A percentile compares a stretch with the other conserved stretches of the same genome.
Conservation (phyloP, 2,797 vertebrate genomes). For the Cryptoprocta ferox region DNA sequence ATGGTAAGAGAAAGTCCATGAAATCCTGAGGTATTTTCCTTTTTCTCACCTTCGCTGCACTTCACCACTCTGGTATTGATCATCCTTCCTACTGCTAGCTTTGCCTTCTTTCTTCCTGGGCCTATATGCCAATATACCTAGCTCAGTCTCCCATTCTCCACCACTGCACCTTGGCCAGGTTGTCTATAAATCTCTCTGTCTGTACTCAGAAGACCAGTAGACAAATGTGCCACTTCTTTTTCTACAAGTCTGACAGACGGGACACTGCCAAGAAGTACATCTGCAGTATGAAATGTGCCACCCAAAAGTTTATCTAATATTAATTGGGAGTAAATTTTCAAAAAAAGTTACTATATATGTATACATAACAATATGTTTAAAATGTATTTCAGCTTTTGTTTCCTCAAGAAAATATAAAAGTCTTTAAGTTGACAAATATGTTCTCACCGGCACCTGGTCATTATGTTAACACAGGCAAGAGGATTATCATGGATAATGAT, state of each 20-base stretch:
- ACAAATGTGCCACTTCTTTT: background rate
- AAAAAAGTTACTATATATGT: background rate
- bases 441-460: background rate
- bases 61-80: accelerated
- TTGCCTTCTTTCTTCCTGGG: background rate
- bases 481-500: background rate
- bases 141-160: too few species aligned
- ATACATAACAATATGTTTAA: background rate
- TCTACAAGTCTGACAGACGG: background rate
- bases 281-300: background rate
- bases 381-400: background rate
- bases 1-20: background rate
- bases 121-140: background rate
- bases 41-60: background rate
- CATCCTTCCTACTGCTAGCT: background rate
- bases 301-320: background rate
- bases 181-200: background rate
- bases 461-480: background rate
- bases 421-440: background rate
- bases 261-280: background rate
- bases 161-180: background rate
- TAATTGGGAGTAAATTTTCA: background rate
- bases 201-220: background rate
- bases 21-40: background rate
- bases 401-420: background rate